Conservation (phyloP, 2,888 invertebrate species). For the Strigamia maritima region DNA sequence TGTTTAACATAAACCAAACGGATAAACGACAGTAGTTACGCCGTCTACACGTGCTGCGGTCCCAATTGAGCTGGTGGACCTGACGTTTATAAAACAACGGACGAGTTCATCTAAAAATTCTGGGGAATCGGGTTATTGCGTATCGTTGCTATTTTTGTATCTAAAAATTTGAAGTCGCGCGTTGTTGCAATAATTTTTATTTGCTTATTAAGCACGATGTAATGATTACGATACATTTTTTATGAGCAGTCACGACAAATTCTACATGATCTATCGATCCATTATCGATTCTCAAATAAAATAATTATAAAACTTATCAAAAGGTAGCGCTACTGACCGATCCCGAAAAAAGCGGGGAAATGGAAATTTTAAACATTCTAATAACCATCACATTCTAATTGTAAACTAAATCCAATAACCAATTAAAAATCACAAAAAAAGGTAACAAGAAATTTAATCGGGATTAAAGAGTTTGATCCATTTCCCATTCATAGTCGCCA, state of each 20-base stretch:
- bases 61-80: neutral
- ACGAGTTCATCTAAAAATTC: neutral
- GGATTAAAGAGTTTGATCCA: constrained; percentile 36
- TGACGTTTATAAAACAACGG: neutral
- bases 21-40: neutral
- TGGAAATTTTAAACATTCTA: too few relatives aligned
- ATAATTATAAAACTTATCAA: too few relatives aligned
- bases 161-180: neutral
- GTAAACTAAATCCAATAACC: neutral
- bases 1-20: neutral
- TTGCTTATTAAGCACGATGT: neutral
- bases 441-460: neutral
- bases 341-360: too few relatives aligned
- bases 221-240: neutral
- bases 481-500: constrained; percentile 49
- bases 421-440: neutral
- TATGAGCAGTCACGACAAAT: neutral
- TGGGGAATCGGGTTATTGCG: neutral
- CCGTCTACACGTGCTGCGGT: neutral
- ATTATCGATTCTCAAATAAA: neutral
- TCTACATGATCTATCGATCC: neutral
- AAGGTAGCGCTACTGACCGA: too few relatives aligned
- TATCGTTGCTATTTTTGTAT: neutral
- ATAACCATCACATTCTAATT: too few relatives aligned
- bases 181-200: neutral